These are phyloP conservation scores for Gymnothorax reevesii DNA, from an alignment of 2,797 vertebrate genomes.

Conservation along the genomic window DNA sequence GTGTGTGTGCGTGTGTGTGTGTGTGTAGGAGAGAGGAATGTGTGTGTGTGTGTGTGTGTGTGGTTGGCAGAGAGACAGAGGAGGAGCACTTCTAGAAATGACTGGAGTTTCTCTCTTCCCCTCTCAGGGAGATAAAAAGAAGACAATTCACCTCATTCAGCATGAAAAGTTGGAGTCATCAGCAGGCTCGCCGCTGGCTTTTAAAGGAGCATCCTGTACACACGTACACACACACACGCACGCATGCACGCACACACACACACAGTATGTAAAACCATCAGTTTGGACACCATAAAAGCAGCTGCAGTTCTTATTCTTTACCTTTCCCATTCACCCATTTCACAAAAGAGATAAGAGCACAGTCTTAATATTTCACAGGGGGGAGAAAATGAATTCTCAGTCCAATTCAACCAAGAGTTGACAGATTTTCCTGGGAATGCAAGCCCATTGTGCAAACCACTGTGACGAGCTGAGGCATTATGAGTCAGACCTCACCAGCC, in stretches of 20 bases:
- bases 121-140: slow-evolving; percentile 26
- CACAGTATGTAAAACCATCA: neutral
- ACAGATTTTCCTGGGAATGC: neutral
- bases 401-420: neutral
- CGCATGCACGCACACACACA: slow-evolving; percentile 41
- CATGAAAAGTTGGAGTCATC: slow-evolving; percentile 17
- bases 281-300: neutral
- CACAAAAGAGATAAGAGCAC: slow-evolving; percentile 18
- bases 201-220: slow-evolving; percentile 30
- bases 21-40: slow-evolving; percentile 28
- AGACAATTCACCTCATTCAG: slow-evolving; percentile 35
- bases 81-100: slow-evolving; percentile 28
- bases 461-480: neutral
- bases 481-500: neutral
- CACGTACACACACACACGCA: slow-evolving; percentile 41
- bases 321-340: neutral
- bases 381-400: neutral
- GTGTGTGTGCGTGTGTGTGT: too few species aligned
- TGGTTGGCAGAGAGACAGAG: slow-evolving; percentile 15
- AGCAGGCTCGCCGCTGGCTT: slow-evolving; percentile 38
- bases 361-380: neutral
- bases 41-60: neutral
- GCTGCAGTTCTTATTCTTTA: neutral
- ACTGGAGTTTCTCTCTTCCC: slow-evolving; percentile 30
- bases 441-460: neutral